Evolutionary conservation across 2,113 vertebrate species (phyloP), one percentile per base, ranked within the genome.

Genomic region (Ophiodon elongatus): DNA sequence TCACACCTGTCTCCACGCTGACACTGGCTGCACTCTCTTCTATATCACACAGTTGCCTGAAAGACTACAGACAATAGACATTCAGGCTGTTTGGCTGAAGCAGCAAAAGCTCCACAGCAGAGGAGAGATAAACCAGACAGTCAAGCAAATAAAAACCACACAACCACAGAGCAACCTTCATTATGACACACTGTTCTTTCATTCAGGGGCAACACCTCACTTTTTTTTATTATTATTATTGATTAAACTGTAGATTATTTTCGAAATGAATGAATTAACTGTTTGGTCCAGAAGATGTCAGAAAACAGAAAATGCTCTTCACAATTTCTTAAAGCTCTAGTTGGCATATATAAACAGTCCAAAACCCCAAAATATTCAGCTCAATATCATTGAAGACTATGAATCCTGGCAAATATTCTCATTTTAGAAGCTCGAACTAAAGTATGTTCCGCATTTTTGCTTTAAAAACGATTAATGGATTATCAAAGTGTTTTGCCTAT

Each of bases 1-100:
- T 87, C 82, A 87, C 85, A 91, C 88, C 85, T 84, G 84, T 57
- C 78, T 76, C 75, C 54, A 43, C 73, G 1, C 71, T 37, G 77
- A 81, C 79, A 75, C 79, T 10, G 54, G 45, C 31, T 35, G 2
- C 59, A 23, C 67, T 31, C 74, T 69, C 60, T 29, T 69, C 31
- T 64, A 37, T 69, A 21, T 84, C 76, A 76, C 67, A 70, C 71
- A 60, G 59, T 65, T 45, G 45, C 37, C 71, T 27, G 25, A 50
- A 66, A 68, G 72, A 52, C 37, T 56, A 4, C 69, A 62, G 43
- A 85, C 64, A 85, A 76, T 66, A 56, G 65, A 63, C 7, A 19
- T 25, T 37, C 60, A 66, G 4, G 70, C 59, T 79, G 67, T 67
- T 64, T 17, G 69, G 56, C 63, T 25, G 31, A 56, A 68, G 52